Evolutionary conservation across 1,140 invertebrate genomes (phyloP).

Genomic region (Galleria mellonella): DNA sequence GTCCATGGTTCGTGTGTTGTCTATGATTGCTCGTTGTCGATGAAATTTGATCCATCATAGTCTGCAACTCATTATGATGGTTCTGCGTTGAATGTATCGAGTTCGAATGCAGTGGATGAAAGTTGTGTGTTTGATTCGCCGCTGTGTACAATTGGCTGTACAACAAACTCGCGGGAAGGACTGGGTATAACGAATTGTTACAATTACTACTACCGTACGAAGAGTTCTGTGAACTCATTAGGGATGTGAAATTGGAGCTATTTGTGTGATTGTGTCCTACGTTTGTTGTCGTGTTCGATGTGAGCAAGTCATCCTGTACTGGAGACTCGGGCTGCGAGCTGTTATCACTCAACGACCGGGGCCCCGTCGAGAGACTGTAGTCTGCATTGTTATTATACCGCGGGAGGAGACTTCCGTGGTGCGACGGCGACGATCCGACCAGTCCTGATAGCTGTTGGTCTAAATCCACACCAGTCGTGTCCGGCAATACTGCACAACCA

Average conservation of each 20-base stretch:
- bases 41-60: conserved; percentile 83
- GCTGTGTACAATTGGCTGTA: conserved; percentile 89
- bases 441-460: conserved; percentile 85
- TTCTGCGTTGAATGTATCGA: conserved; percentile 77
- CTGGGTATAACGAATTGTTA: conserved; percentile 82
- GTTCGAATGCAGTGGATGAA: conserved; percentile 79
- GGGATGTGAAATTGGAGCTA: conserved; percentile 78
- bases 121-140: conserved; percentile 85
- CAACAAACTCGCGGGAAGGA: conserved; percentile 84
- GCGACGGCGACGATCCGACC: conserved; percentile 76
- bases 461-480: conserved; percentile 83
- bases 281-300: conserved; percentile 74
- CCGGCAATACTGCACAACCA: conserved; percentile 79
- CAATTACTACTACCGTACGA: conserved; percentile 75
- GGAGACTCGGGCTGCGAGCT: conserved; percentile 89
- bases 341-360: conserved; percentile 84
- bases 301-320: conserved; percentile 83
- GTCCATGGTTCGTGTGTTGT: conserved; percentile 73
- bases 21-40: conserved; percentile 76
- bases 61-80: conserved; percentile 80
- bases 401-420: conserved; percentile 72
- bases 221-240: conserved; percentile 70
- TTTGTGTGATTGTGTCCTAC: conserved; percentile 80
- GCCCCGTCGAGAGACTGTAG: conserved; percentile 72
- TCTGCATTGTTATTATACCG: conserved; percentile 75